Evolutionary conservation across 2,797 vertebrate genomes (phyloP).

Genomic region (Myotis planiceps): DNA sequence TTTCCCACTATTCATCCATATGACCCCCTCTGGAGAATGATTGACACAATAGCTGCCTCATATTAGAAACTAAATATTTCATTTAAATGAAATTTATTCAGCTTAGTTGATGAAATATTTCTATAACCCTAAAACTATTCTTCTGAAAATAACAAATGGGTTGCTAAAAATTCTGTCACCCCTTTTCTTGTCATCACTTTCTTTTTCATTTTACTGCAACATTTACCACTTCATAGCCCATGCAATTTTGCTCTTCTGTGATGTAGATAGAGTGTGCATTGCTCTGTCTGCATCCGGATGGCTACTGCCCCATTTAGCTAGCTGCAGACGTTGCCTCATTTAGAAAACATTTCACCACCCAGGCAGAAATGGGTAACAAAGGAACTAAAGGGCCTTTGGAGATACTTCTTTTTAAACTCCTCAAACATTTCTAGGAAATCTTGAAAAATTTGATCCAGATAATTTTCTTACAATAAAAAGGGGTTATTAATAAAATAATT

Average conservation of each 20-base stretch:
- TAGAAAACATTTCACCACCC: constrained; percentile 41
- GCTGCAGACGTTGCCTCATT: constrained; percentile 11
- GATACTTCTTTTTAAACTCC: not conserved
- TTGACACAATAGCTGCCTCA: not conserved
- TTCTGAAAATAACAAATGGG: constrained; percentile 27
- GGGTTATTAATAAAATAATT: not conserved
- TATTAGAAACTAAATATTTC: not conserved
- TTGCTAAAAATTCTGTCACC: not conserved
- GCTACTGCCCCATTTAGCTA: not conserved
- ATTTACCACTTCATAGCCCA: constrained; percentile 36
- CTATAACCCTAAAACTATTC: not conserved
- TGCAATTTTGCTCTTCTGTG: not conserved
- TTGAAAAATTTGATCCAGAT: not conserved
- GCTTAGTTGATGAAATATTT: constrained; percentile 16
- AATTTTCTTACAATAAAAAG: not conserved
- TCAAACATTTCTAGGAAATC: not conserved
- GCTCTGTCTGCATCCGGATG: not conserved
- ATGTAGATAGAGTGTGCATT: not conserved
- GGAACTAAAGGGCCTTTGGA: not conserved
- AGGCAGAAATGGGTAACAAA: not conserved
- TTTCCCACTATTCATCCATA: not conserved
- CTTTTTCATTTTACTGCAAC: constrained; percentile 57
- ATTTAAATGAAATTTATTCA: constrained; percentile 11
- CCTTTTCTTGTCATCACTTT: constrained; percentile 11
- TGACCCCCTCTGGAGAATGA: not conserved